phyloP scores from a whole-genome alignment of 2,888 invertebrate species.

The Platycheirus albimanus region DNA sequence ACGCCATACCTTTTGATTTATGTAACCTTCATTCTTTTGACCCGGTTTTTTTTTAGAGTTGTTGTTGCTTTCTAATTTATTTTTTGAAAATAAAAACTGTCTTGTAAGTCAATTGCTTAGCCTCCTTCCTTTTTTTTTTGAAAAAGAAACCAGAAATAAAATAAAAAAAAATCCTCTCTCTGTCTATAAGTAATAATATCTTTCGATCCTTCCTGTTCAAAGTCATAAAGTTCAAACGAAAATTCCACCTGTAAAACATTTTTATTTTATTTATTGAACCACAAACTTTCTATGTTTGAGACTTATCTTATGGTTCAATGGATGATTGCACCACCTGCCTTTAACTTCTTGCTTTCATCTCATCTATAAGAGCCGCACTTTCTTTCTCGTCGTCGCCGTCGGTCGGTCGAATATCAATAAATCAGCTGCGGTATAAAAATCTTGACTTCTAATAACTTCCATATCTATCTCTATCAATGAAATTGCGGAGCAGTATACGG shows the following conservation, averaged over 20 bases:
- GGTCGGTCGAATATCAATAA: conserved; percentile 45
- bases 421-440: conserved; percentile 18
- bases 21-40: conserved; percentile 6
- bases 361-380: conserved; percentile 35
- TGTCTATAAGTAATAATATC: neutral
- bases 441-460: conserved; percentile 43
- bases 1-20: neutral
- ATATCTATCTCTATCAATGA: neutral
- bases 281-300: conserved; percentile 33
- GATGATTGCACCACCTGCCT: conserved; percentile 37
- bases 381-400: too few relatives aligned
- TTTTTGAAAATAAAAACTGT: conserved; percentile 11
- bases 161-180: neutral
- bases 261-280: conserved; percentile 43
- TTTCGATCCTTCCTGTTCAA: conserved; percentile 1
- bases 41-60: conserved; percentile 12
- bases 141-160: neutral
- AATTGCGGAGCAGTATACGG: neutral
- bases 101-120: conserved; percentile 18
- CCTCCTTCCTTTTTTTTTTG: neutral
- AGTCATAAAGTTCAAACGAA: conserved; percentile 24
- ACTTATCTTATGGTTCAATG: conserved; percentile 20
- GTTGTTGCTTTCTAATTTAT: conserved; percentile 8
- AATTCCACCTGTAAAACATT: conserved; percentile 30
- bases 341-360: conserved; percentile 1